These are phyloP conservation scores for Trachemys scripta DNA, from an alignment of 2,113 vertebrate genomes.

Conservation along the genomic window DNA sequence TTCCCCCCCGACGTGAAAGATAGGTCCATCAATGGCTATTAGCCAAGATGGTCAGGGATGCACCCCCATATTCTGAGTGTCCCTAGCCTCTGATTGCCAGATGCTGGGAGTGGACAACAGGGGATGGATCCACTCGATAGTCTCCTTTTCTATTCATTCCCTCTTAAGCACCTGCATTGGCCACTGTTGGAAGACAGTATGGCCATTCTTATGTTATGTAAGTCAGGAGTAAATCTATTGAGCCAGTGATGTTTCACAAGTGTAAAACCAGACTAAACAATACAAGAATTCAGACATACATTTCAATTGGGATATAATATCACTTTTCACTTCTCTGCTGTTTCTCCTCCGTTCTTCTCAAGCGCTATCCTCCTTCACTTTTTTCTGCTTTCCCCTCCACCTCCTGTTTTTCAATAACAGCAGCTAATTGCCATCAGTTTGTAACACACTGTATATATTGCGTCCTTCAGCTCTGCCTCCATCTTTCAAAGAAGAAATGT, in stretches of 20 bases:
- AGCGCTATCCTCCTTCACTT: accelerated
- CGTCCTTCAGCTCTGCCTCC: constrained; percentile 58
- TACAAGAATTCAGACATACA: not conserved
- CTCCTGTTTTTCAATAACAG: not conserved
- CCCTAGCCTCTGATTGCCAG: not conserved
- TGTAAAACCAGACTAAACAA: not conserved
- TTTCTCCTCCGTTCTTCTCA: not conserved
- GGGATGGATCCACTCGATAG: not conserved
- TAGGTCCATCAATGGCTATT: not conserved
- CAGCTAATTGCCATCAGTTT: not conserved
- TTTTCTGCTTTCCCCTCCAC: not conserved
- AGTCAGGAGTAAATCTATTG: not conserved
- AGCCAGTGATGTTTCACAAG: not conserved
- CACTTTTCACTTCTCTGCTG: not conserved
- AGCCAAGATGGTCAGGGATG: not conserved
- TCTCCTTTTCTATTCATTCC: not conserved
- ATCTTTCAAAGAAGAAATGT: constrained; percentile 60
- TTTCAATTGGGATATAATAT: not conserved
- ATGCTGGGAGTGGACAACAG: not conserved
- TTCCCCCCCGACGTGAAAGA: not conserved
- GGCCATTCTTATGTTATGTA: not conserved
- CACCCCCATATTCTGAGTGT: not conserved
- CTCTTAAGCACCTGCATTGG: not conserved
- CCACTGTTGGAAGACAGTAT: not conserved
- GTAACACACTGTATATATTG: not conserved